Evolutionary conservation across 2,888 invertebrate species (phyloP).

Genomic region (Diabrotica balteata): DNA sequence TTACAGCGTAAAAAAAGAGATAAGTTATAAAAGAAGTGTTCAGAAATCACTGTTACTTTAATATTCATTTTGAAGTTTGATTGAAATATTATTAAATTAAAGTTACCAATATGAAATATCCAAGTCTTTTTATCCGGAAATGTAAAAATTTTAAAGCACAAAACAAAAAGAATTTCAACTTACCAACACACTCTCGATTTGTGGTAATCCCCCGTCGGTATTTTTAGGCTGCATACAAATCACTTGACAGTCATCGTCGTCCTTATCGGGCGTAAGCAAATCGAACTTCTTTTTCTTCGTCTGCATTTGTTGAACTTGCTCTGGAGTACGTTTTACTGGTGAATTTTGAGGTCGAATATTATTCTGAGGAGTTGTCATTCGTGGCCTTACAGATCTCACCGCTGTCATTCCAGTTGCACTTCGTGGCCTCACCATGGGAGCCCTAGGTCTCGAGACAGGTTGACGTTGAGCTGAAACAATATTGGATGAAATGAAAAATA

Average conservation of each 20-base stretch:
- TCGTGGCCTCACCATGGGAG: constrained; percentile 48
- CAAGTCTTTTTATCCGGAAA: too few species aligned
- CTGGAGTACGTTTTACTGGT: constrained; percentile 49
- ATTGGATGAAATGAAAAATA: too few species aligned
- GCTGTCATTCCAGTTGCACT: constrained; percentile 42
- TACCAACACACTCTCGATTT: constrained; percentile 79
- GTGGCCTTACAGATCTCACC: constrained; percentile 43
- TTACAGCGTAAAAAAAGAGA: too few species aligned
- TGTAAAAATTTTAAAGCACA: too few species aligned
- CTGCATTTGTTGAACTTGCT: constrained; percentile 57
- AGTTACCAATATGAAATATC: too few species aligned
- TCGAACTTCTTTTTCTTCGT: constrained; percentile 66
- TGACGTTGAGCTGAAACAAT: constrained; percentile 42
- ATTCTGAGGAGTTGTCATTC: constrained; percentile 42
- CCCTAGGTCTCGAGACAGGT: constrained; percentile 38
- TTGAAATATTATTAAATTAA: too few species aligned
- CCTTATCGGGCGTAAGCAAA: constrained; percentile 72
- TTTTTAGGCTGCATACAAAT: constrained; percentile 77
- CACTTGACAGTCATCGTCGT: constrained; percentile 78
- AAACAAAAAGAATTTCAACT: constrained; percentile 29
- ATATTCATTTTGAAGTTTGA: too few species aligned
- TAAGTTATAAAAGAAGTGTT: too few species aligned
- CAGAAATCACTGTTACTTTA: too few species aligned
- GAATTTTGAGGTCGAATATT: constrained; percentile 38
- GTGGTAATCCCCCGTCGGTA: constrained; percentile 69